phyloP scores from a whole-genome alignment of 1,140 invertebrate species.

The Sinonovacula constricta region DNA sequence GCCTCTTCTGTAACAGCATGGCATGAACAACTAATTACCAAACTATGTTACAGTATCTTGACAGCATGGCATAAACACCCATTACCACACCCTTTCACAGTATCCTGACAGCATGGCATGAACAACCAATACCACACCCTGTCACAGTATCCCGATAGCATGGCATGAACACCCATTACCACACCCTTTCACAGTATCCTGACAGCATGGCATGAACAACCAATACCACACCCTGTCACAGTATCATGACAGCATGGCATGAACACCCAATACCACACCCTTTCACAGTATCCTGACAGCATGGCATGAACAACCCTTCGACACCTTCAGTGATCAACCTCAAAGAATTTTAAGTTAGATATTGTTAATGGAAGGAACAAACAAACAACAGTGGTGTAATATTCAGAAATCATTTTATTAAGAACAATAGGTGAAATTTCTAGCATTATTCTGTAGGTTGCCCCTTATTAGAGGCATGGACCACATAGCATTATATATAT shows the following conservation, averaged over 20 bases:
- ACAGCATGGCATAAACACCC: too few relatives aligned
- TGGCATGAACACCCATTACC: too few relatives aligned
- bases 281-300: neutral
- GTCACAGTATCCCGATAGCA: too few relatives aligned
- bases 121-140: too few relatives aligned
- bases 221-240: too few relatives aligned
- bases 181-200: too few relatives aligned
- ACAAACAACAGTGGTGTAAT: constrained; percentile 14
- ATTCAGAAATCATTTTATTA: constrained; percentile 48
- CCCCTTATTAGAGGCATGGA: neutral
- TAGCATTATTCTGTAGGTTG: constrained; percentile 4
- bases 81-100: too few relatives aligned
- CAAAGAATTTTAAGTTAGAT: neutral
- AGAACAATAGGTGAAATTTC: constrained; percentile 38
- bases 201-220: neutral
- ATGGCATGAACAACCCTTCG: neutral
- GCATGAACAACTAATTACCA: too few relatives aligned
- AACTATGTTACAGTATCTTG: too few relatives aligned
- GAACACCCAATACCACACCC: neutral
- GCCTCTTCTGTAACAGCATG: too few relatives aligned
- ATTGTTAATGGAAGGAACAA: neutral
- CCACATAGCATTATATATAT: neutral
- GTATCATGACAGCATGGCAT: too few relatives aligned
- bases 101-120: too few relatives aligned
- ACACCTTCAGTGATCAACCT: neutral